Percentiles rank a stretch among this genome's conserved stretches.
Conservation (phyloP, 2,797 vertebrate species). For the Nasua narica region DNA sequence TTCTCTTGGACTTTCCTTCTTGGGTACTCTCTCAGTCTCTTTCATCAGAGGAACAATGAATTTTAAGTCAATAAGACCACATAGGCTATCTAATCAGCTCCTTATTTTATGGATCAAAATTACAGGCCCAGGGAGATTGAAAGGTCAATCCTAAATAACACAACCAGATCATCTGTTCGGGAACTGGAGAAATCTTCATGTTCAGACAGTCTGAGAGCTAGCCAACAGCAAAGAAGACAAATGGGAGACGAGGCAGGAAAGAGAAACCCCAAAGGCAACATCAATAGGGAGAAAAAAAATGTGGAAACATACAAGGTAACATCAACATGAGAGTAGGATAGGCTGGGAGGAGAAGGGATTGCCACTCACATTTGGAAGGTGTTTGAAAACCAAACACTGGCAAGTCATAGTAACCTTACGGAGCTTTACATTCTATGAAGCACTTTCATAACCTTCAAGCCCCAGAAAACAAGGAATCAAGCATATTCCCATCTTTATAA, state of each 20-base stretch:
- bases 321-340: background rate
- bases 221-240: background rate
- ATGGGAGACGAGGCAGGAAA: background rate
- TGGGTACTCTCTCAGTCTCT: background rate
- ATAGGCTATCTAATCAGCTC: background rate
- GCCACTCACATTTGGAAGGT: background rate
- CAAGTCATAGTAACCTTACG: background rate
- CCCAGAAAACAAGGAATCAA: conserved; percentile 18
- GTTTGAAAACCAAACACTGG: background rate
- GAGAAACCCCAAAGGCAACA: background rate
- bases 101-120: conserved; percentile 41
- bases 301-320: background rate
- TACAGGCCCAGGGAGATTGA: conserved; percentile 15
- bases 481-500: background rate
- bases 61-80: background rate
- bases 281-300: background rate
- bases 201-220: background rate
- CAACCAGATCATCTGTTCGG: background rate
- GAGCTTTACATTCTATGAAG: background rate
- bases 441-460: background rate
- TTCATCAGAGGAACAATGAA: conserved; percentile 35
- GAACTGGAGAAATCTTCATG: background rate
- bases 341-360: background rate
- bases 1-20: background rate
- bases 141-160: conserved; percentile 19